phyloP scores from a whole-genome alignment of 1,140 invertebrate genomes.

The Drosophila ogumai region DNA sequence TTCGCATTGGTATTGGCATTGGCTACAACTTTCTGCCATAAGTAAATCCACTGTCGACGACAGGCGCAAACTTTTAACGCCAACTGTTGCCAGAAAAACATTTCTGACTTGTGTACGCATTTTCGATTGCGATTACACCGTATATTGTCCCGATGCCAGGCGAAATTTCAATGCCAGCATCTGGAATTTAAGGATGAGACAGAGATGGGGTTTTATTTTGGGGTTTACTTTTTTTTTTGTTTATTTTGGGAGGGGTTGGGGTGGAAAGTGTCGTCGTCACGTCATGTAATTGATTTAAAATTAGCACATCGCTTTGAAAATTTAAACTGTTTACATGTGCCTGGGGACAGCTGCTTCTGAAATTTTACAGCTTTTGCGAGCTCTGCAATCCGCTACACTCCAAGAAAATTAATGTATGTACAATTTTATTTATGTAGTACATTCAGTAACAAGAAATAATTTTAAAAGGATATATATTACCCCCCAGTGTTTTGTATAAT shows the following conservation, averaged over 20 bases:
- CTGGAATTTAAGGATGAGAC: conserved; percentile 1
- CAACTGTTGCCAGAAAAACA: conserved; percentile 72
- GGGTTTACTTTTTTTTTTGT: conserved; percentile 2
- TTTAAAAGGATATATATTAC: too few species aligned
- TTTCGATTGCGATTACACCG: conserved; percentile 66
- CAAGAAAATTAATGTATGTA: neutral
- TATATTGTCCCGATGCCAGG: conserved; percentile 39
- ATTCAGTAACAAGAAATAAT: neutral
- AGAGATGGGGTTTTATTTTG: conserved; percentile 7
- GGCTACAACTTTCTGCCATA: conserved; percentile 61
- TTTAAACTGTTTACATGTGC: conserved; percentile 80
- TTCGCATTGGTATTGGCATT: conserved; percentile 38
- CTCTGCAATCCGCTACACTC: conserved; percentile 2
- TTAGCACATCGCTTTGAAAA: conserved; percentile 79
- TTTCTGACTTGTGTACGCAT: conserved; percentile 54
- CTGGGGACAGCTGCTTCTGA: conserved; percentile 56
- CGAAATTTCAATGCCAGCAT: conserved; percentile 43
- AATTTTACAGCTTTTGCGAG: conserved; percentile 15
- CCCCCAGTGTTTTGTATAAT: too few species aligned
- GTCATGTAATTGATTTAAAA: conserved; percentile 81
- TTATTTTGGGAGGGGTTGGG: neutral
- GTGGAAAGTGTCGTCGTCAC: conserved; percentile 64
- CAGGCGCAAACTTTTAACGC: conserved; percentile 71
- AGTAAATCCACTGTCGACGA: conserved; percentile 56
- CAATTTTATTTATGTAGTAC: neutral